Evolutionary conservation across 2,113 vertebrate species (phyloP).

Genomic region (Nycticorax nycticorax): DNA sequence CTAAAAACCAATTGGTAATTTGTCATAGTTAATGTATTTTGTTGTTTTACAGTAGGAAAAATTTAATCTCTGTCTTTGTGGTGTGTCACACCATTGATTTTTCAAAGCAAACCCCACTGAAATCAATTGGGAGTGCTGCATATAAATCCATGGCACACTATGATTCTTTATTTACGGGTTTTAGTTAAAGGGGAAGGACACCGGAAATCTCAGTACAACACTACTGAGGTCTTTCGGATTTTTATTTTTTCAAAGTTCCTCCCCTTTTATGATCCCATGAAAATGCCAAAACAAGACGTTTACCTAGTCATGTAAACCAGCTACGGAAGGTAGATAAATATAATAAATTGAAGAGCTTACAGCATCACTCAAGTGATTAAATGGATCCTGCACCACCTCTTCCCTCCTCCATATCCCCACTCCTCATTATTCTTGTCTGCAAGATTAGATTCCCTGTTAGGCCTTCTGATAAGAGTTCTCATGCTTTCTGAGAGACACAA

Average conservation of each 20-base stretch:
- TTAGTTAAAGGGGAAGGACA: neutral
- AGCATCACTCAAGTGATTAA: neutral
- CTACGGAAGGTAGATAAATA: conserved; percentile 9
- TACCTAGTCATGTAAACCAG: neutral
- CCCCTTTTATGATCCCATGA: conserved; percentile 7
- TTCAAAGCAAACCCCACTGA: neutral
- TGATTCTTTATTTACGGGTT: neutral
- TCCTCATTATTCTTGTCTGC: conserved; percentile 23
- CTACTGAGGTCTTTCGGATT: neutral
- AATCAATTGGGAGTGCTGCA: neutral
- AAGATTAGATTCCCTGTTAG: conserved; percentile 41
- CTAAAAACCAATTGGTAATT: neutral
- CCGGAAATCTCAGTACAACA: neutral
- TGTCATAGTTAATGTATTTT: neutral
- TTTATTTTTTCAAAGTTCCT: neutral
- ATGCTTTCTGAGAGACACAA: neutral
- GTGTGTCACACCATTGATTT: neutral
- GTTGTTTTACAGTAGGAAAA: neutral
- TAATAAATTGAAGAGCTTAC: conserved; percentile 22
- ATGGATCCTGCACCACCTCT: conserved; percentile 8
- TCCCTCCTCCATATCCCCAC: neutral
- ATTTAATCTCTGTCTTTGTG: neutral
- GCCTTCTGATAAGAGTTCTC: conserved; percentile 13
- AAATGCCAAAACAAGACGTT: conserved; percentile 18
- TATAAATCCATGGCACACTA: neutral